Conservation (phyloP, 2,113 vertebrate species). For the Donacobius atricapilla region DNA sequence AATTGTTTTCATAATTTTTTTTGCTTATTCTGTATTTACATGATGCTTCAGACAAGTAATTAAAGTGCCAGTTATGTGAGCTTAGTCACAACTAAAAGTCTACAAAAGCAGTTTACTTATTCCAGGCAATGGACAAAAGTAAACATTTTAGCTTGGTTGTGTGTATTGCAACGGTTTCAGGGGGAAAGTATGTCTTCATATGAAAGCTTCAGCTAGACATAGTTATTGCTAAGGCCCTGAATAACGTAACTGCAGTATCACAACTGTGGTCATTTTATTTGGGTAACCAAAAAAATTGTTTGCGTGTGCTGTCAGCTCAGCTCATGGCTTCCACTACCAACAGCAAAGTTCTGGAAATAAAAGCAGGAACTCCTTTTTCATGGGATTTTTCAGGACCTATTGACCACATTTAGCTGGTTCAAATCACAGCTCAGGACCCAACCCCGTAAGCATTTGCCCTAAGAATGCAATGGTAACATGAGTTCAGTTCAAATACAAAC, state of each 20-base stretch:
- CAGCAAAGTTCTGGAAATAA: not conserved
- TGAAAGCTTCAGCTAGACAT: not conserved
- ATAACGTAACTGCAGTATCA: not conserved
- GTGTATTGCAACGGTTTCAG: not conserved
- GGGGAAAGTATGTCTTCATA: not conserved
- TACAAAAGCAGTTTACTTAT: not conserved
- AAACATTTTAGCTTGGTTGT: not conserved
- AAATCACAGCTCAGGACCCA: rapidly evolving
- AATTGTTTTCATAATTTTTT: not conserved
- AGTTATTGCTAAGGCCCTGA: not conserved
- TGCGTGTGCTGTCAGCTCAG: not conserved
- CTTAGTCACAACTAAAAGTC: not conserved
- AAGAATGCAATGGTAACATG: not conserved
- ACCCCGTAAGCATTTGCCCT: not conserved
- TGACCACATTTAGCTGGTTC: not conserved
- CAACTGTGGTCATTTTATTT: not conserved
- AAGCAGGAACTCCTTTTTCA: not conserved
- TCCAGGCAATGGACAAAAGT: not conserved
- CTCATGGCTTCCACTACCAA: not conserved
- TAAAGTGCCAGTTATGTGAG: not conserved
- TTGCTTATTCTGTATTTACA: slow-evolving; percentile 3
- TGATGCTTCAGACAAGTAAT: not conserved
- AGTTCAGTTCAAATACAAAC: not conserved
- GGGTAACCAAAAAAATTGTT: not conserved
- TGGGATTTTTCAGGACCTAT: not conserved